Evolutionary conservation across 2,888 invertebrate genomes (phyloP), one percentile per base, ranked within the genome.

Genomic region (Lymantria monacha): DNA sequence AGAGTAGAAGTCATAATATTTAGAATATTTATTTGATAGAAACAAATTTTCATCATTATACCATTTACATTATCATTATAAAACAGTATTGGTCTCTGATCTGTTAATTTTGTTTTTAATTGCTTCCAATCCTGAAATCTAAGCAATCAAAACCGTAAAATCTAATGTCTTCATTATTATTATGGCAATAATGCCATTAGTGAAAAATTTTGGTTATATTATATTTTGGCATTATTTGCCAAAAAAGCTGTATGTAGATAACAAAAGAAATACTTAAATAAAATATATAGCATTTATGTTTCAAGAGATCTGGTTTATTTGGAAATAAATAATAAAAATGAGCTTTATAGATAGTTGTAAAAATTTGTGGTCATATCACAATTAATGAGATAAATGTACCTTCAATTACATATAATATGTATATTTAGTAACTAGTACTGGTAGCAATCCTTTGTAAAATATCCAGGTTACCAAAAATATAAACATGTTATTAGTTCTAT

Each of bases 381-480:
- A 53, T 30, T 50, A 55, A 53, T 45, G 66, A 58, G 49, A 60
- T 49, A 55, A 61, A 57, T 66, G 46, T 67, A 66, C 58, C 66
- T 66, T 62, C 10, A 60, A 60, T 60, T 63, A n/a, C n/a, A n/a
- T n/a, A 33, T 49, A 50, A 59, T 53, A 56, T 54, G 22, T 49
- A 56, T 56, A 56, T 57, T 54, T 63, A 48, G 63, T 60, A 48
- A 63, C 59, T 70, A 69, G 63, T 59, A 63, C 67, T 70, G 76
- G 75, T 75, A 76, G 74, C 72, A 70, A 63, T 70, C 65, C 70
- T 65, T 69, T 83, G 78, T 84, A 81, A 83, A 69, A 78, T 80
- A 82, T 83, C 74, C 78, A 74, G 82, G 87, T 87, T 88, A 88
- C 88, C 89, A 89, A 87, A 87, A 87, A 88, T 83, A 75, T 79